Conservation (phyloP, 2,797 vertebrate species). For the Columba guinea region DNA sequence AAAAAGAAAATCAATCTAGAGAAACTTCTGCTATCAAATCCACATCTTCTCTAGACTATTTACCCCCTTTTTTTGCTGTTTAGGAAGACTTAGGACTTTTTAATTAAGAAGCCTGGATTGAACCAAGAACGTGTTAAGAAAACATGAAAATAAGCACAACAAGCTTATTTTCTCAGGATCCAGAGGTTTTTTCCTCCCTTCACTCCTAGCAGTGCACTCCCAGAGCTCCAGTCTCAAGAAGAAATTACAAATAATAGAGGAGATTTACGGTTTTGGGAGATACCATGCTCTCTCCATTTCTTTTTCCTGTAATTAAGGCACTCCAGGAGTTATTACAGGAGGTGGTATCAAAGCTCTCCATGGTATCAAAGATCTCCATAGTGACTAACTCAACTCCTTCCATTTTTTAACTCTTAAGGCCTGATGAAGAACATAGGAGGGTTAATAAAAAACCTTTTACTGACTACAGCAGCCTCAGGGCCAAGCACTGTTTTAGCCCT, state of each 20-base stretch:
- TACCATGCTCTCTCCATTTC: not conserved
- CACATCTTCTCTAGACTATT: not conserved
- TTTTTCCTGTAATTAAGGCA: not conserved
- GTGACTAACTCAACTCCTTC: not conserved
- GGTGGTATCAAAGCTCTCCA: not conserved
- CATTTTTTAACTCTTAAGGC: not conserved
- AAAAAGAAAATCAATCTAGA: not conserved
- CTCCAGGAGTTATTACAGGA: not conserved
- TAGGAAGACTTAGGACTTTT: not conserved
- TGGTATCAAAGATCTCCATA: not conserved
- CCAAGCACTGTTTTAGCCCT: not conserved
- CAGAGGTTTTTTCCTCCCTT: not conserved
- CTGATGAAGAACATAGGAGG: not conserved
- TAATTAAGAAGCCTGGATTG: not conserved
- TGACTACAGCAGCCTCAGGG: not conserved
- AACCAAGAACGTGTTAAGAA: not conserved
- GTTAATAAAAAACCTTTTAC: not conserved
- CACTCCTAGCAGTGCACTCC: not conserved
- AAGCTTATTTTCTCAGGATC: not conserved
- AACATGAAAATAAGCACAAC: not conserved
- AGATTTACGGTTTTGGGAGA: not conserved
- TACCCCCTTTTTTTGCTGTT: not conserved
- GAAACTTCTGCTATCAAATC: not conserved
- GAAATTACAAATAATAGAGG: not conserved
- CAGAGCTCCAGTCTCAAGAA: not conserved